Conservation (phyloP, 2,888 invertebrate genomes). For the Steromphala cineraria region DNA sequence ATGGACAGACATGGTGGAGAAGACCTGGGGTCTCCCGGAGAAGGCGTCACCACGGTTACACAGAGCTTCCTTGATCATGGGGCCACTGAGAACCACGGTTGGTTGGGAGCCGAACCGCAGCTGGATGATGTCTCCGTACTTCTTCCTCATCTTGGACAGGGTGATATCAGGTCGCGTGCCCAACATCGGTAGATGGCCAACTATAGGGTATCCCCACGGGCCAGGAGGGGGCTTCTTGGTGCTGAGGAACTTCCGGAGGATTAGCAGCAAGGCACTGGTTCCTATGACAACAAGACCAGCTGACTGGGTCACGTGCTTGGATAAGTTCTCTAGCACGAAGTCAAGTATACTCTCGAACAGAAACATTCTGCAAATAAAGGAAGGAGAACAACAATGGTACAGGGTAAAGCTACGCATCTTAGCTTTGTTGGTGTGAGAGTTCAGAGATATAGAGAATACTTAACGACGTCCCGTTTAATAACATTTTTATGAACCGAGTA, state of each 20-base stretch:
- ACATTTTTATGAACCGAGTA: too few species aligned
- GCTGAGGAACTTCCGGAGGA: background rate
- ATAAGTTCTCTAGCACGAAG: too few species aligned
- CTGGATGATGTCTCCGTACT: constrained; percentile 46
- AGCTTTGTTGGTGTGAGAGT: too few species aligned
- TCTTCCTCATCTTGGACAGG: constrained; percentile 34
- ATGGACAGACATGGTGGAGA: constrained; percentile 20
- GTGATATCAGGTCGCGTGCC: constrained; percentile 37
- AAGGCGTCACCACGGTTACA: constrained; percentile 31
- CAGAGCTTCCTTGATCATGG: constrained; percentile 32
- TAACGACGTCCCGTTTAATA: too few species aligned
- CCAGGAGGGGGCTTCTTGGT: constrained; percentile 28
- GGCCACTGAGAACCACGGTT: constrained; percentile 45
- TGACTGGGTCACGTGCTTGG: too few species aligned
- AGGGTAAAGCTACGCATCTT: too few species aligned
- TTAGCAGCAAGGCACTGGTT: background rate
- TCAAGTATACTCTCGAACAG: too few species aligned
- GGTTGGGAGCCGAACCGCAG: constrained; percentile 43
- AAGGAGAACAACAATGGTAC: too few species aligned
- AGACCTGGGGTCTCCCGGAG: constrained; percentile 39
- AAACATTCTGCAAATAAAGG: too few species aligned
- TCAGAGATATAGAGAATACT: too few species aligned
- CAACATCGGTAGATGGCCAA: constrained; percentile 48
- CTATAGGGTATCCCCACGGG: constrained; percentile 43
- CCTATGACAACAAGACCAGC: too few species aligned